Conservation (phyloP, 2,888 invertebrate genomes). For the Brassicogethes aeneus region DNA sequence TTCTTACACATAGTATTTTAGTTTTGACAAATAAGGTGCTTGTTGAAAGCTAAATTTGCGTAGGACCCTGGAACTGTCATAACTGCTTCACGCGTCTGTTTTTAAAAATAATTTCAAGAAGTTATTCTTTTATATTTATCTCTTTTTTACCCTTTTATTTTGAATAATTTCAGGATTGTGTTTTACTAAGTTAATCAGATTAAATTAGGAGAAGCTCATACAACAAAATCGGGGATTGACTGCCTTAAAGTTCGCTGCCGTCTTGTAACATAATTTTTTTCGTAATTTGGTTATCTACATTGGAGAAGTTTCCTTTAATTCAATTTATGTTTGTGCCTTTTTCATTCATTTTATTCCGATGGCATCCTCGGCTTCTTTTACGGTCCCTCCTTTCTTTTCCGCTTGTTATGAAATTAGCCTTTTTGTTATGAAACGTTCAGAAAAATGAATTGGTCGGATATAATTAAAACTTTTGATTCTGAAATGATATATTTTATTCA, state of each 20-base stretch:
- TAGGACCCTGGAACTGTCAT: too few relatives aligned
- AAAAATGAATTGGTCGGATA: conserved; percentile 1
- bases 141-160: too few relatives aligned
- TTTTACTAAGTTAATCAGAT: too few relatives aligned
- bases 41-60: too few relatives aligned
- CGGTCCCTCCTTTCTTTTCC: not conserved
- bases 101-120: too few relatives aligned
- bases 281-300: not conserved
- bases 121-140: too few relatives aligned
- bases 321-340: conserved; percentile 1
- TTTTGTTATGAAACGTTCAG: not conserved
- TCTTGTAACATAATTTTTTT: not conserved
- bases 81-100: too few relatives aligned
- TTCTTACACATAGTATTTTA: too few relatives aligned
- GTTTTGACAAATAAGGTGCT: too few relatives aligned
- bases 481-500: not conserved
- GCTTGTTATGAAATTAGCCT: not conserved
- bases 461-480: conserved; percentile 1
- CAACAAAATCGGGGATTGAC: too few relatives aligned
- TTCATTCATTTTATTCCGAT: not conserved
- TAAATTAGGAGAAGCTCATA: too few relatives aligned
- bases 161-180: too few relatives aligned
- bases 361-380: not conserved
- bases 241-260: not conserved
- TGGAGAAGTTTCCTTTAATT: not conserved